Evolutionary conservation across 2,797 vertebrate genomes (phyloP).

Genomic region (Enoplosus armatus): DNA sequence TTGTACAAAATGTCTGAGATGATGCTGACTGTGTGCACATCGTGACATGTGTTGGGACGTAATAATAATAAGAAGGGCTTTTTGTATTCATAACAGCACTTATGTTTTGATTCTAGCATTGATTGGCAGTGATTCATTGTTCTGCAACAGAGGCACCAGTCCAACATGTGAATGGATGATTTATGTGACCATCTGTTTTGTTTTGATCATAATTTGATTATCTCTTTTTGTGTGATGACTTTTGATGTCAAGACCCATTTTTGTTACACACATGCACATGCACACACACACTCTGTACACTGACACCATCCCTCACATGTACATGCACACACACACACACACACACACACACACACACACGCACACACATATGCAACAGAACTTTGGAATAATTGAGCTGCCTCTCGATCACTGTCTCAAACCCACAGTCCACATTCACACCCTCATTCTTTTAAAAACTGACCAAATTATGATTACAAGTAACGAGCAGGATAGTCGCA

Average conservation of each 20-base stretch:
- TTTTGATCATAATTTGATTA: conserved; percentile 80
- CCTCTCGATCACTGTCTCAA: conserved; percentile 55
- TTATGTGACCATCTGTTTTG: conserved; percentile 82
- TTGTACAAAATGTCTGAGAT: conserved; percentile 3
- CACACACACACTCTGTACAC: background rate
- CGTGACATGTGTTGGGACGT: conserved; percentile 28
- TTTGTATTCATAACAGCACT: conserved; percentile 64
- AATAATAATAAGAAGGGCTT: conserved; percentile 35
- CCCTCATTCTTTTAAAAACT: conserved; percentile 67
- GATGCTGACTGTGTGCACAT: conserved; percentile 1
- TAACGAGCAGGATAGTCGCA: conserved; percentile 73
- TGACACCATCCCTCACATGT: background rate
- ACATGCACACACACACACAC: conserved; percentile 1
- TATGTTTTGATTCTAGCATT: conserved; percentile 72
- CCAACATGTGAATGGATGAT: conserved; percentile 80
- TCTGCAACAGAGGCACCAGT: conserved; percentile 71
- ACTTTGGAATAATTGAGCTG: conserved; percentile 66
- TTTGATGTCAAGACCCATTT: conserved; percentile 67
- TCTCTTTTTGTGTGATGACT: conserved; percentile 73
- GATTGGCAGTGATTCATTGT: conserved; percentile 81
- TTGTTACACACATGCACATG: conserved; percentile 7
- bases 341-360: conserved; percentile 16
- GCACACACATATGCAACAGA: conserved; percentile 35
- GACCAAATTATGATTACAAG: conserved; percentile 79
- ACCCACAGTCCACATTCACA: conserved; percentile 57